Evolutionary conservation across 2,888 invertebrate genomes (phyloP).

Genomic region (Actias luna): DNA sequence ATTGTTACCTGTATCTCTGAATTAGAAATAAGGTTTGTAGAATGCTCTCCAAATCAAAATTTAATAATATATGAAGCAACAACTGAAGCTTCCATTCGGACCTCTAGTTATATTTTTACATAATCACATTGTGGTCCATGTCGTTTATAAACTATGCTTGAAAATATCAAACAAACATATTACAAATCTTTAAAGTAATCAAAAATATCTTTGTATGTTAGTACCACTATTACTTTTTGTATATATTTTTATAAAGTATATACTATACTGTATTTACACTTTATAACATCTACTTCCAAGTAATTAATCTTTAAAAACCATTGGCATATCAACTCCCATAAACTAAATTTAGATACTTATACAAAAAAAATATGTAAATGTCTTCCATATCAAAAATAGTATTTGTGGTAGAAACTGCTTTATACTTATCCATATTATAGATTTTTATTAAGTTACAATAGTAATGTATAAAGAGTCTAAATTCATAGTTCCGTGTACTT

Average conservation of each 20-base stretch:
- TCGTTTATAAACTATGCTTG: constrained; percentile 55
- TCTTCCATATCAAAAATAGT: constrained; percentile 82
- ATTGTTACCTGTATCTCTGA: constrained; percentile 66
- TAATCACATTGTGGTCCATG: constrained; percentile 64
- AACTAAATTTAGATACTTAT: constrained; percentile 65
- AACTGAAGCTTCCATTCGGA: constrained; percentile 21
- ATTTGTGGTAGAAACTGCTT: constrained; percentile 63
- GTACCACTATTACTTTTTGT: constrained; percentile 68
- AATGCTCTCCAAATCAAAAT: constrained; percentile 36
- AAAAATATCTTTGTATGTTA: constrained; percentile 55
- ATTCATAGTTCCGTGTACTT: background rate
- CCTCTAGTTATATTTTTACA: constrained; percentile 38
- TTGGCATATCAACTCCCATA: constrained; percentile 82
- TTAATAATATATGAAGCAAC: constrained; percentile 18
- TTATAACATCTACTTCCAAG: constrained; percentile 73
- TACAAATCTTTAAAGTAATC: constrained; percentile 62
- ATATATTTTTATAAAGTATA: constrained; percentile 81
- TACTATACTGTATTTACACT: constrained; percentile 74
- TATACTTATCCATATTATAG: constrained; percentile 24
- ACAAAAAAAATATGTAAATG: constrained; percentile 60
- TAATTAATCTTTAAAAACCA: constrained; percentile 61
- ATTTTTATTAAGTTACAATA: constrained; percentile 14
- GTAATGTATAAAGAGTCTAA: background rate
- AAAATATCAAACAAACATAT: constrained; percentile 79
- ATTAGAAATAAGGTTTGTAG: constrained; percentile 49